Base-by-base conservation (phyloP, 2,113 vertebrate species). In the Gallinago media region DNA sequence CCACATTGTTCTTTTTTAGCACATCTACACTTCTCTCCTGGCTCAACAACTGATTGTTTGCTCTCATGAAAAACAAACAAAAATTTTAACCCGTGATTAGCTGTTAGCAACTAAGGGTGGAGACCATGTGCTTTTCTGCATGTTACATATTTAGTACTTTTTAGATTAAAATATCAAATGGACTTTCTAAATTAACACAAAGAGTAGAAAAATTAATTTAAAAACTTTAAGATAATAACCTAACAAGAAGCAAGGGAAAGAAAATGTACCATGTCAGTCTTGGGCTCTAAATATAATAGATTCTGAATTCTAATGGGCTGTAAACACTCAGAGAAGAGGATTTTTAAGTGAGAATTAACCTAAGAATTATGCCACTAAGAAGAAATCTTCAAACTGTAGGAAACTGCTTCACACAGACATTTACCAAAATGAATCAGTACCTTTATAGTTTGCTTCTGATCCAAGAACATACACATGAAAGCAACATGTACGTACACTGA, bases 251-350 rank as follows among this genome's bases (percentile, higher is more conserved):
- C 15, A 9, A 0, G 3, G 11, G 5, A 17, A 63, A 88, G 9
- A 10, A 36, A 62, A 58, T 3, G 25, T 22, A 56, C 7, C 36
- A 77, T 3, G 0, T 3, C 15, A 46, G 7, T 11, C 40, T 46
- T 31, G 38, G 27, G 34, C 42, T 32, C 17, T 44, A 65, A 63
- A 71, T 42, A 6, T 0, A 38, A 49, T 0, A 68, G 32, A 58
- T 38, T 29, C 29, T 32, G 47, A 42, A 89, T 80, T 56, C 59
- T 65, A 22, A 61, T 8, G 19, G 32, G 32, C 12, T 44, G 19
- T 15, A 84, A 94, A 83, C 27, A 42, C 44, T 38, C 44, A 7
- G 15, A 59, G 26, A 38, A 6, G 25, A 62, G 11, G 27, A n/a
- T 49, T 76, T 18, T 23, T 14, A 67, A 27, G 22, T 12, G 15